Evolutionary conservation across 2,113 vertebrate species (phyloP), one percentile per base, ranked within the genome.

Genomic region (Piprites chloris): DNA sequence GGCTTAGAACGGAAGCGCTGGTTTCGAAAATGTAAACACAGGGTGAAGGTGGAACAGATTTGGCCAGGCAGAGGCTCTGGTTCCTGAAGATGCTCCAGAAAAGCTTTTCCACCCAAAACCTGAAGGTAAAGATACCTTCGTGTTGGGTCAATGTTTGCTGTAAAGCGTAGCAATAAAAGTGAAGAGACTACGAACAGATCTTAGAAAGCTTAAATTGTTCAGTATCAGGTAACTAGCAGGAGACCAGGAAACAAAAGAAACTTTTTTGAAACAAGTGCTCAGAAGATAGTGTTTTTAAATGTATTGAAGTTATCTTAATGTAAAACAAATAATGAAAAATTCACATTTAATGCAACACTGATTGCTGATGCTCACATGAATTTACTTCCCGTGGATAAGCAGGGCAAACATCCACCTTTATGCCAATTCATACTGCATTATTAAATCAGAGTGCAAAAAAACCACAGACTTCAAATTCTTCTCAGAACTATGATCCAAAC

Each of bases 11-110:
- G 98, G 97, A 99, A 99, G 86, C 99, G 99, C 93, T 99, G 99
- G 91, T 99, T 99, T 94, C 99, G 98, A 95, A 99, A 99, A 97
- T 99, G 98, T 56, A 99, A 97, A 97, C 98, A 99, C 78, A 99
- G 98, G 32, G 98, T 99, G 93, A 99, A 99, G 7, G 99, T 99
- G 41, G 99, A 99, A 97, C 98, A 99, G 81, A 98, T 96, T 93
- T 99, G 99, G 88, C 99, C 99, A 63, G 99, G 99, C 96, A 99
- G 98, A 96, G 98, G 98, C 69, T 99, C 99, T 1, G 98, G 98
- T 95, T 99, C 99, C 95, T 99, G 99, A 58, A 99, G 98, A 96
- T 99, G 99, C 85, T 99, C 99, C 96, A 99, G 98, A 97, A 99
- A 99, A 90, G 99, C 99, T 97, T 99, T 99, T 90, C 99, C 99